Conservation (phyloP, 2,113 vertebrate genomes). For the Microtus richardsoni region DNA sequence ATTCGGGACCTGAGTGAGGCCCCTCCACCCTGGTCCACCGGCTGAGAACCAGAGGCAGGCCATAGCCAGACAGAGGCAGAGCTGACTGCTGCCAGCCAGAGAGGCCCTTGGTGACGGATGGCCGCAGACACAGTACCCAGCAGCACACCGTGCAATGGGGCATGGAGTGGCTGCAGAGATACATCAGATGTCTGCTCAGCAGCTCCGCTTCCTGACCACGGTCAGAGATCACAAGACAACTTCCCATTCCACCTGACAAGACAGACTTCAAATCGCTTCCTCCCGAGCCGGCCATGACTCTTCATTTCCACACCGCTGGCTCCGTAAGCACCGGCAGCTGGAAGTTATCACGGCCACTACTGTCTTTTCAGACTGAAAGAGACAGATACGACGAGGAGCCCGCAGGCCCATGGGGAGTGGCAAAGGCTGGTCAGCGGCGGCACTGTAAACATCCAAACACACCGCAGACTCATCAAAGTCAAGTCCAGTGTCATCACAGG, state of each 20-base stretch:
- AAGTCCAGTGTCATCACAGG: no score
- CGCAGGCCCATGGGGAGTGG: rapidly evolving
- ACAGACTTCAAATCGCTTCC: neutral
- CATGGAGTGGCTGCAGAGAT: neutral
- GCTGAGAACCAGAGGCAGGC: neutral
- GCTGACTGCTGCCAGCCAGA: rapidly evolving
- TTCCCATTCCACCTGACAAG: slow-evolving; percentile 34
- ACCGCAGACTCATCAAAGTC: neutral
- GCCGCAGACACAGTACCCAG: neutral
- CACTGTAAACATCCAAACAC: neutral
- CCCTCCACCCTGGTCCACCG: neutral
- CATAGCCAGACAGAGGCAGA: neutral
- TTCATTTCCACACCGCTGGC: neutral
- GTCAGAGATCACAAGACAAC: neutral
- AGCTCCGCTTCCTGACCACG: neutral
- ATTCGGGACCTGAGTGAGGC: neutral
- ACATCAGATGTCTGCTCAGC: neutral
- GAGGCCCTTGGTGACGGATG: neutral
- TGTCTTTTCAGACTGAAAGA: neutral
- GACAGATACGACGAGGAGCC: neutral
- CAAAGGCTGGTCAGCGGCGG: rapidly evolving
- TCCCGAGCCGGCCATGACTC: neutral
- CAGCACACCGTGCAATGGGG: rapidly evolving
- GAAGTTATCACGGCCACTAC: neutral
- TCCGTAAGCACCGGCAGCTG: neutral